Base-by-base conservation (phyloP, 1,140 invertebrate species). In the Polyergus mexicanus region DNA sequence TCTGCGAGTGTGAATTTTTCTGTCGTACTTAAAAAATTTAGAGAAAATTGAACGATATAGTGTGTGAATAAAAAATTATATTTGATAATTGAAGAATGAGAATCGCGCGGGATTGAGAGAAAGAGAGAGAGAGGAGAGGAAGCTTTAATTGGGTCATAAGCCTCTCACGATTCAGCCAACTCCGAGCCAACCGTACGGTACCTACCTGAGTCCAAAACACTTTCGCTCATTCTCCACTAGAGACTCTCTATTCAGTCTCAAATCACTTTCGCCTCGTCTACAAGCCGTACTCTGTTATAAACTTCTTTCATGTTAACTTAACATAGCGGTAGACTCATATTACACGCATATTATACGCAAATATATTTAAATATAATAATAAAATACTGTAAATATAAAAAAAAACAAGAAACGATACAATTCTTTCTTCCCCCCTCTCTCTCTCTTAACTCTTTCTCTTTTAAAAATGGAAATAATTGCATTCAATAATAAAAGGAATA, bases 141-240 rank as follows among this genome's bases (percentile, higher is more conserved):
- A 38, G 76, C 35, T 47, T 60, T 83, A 83, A 83, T 83, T 83
- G 54, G 78, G 56, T 83, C 78, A 83, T 74, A 83, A 83, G 78
- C 41, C 19, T 19, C 38, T 80, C 76, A 47, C 38, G 51, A 72
- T 83, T 74, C 78, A 60, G 19, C 54, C 54, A 60, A 74, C 51
- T 58, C 25, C 16, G 19, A 66, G 25, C 56, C 22, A 38, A 38
- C 54, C 54, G 35, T 44, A 83, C 8, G 66, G 56, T 41, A 72
- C 25, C 78, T 72, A 72, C 68, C 66, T 60, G 25, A 72, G 47
- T 72, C 65, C 65, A 44, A 72, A 81, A 72, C 78, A 81, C 78
- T 81, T 81, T 81, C 78, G 22, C 78, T 60, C 28, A 38, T 68
- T 81, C 35, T 72, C 66, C 13, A 41, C 47, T 51, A 19, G 47